phyloP scores from a whole-genome alignment of 2,888 invertebrate genomes.

The Drosophila mettleri region DNA sequence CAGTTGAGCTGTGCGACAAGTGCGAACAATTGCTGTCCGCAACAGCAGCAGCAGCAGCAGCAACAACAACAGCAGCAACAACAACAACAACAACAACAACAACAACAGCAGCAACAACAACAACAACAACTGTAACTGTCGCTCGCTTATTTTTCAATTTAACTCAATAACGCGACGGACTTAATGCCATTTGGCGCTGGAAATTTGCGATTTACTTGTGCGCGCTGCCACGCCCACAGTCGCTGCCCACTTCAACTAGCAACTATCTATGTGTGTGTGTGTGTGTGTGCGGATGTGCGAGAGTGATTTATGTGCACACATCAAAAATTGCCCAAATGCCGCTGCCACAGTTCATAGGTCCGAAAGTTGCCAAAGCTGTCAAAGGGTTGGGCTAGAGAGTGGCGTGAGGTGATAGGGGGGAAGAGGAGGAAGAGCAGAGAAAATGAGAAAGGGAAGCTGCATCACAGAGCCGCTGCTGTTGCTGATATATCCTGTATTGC shows the following conservation, averaged over 20 bases:
- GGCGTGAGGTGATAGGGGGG: not conserved
- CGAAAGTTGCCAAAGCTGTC: conserved; percentile 8
- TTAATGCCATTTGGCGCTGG: conserved; percentile 80
- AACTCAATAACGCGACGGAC: conserved; percentile 80
- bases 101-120: conserved; percentile 30
- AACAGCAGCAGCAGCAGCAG: conserved; percentile 45
- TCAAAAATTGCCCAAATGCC: conserved; percentile 51
- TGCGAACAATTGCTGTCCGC: conserved; percentile 56
- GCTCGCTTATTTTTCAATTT: conserved; percentile 83
- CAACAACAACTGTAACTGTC: conserved; percentile 61
- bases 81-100: conserved; percentile 26
- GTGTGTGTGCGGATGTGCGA: conserved; percentile 63
- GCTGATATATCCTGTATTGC: not conserved
- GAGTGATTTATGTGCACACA: conserved; percentile 68
- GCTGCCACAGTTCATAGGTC: conserved; percentile 28
- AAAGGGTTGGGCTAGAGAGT: not conserved
- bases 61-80: too few relatives aligned
- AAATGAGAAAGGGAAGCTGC: not conserved
- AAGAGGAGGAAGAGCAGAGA: not conserved
- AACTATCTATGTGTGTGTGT: conserved; percentile 5
- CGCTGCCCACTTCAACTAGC: conserved; percentile 24
- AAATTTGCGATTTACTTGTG: conserved; percentile 73
- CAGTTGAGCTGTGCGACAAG: conserved; percentile 24
- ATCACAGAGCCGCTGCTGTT: not conserved
- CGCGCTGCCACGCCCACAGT: conserved; percentile 41